A percentile compares a stretch with the other conserved stretches of the same genome.
phyloP scores from a whole-genome alignment of 2,113 vertebrate genomes.

The pig (Sus scrofa) region DNA sequence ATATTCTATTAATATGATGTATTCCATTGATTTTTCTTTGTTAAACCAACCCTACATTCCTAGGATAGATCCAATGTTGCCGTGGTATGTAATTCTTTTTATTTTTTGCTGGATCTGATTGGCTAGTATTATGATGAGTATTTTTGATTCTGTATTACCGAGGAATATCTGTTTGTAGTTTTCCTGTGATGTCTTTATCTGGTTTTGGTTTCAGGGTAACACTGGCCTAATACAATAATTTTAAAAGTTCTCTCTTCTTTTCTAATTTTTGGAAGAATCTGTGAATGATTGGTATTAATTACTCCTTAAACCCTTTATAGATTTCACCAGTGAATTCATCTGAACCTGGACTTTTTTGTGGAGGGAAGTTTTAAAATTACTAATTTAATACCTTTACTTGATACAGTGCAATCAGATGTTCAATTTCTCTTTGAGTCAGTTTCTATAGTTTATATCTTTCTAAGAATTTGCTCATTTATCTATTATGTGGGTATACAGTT shows the following conservation, averaged over 20 bases:
- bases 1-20: not conserved
- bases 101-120: not conserved
- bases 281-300: not conserved
- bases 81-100: not conserved
- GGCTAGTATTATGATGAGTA: not conserved
- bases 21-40: slow-evolving; percentile 5
- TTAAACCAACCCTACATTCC: not conserved
- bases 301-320: not conserved
- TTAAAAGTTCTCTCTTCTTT: not conserved
- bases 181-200: not conserved
- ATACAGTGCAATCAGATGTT: not conserved
- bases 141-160: not conserved
- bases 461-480: not conserved
- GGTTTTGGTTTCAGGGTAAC: not conserved
- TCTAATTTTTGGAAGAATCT: not conserved
- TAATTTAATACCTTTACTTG: not conserved
- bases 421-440: slow-evolving; percentile 34
- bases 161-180: not conserved
- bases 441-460: slow-evolving; percentile 27
- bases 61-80: not conserved
- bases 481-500: not conserved
- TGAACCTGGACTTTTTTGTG: not conserved
- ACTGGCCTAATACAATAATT: not conserved
- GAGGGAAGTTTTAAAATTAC: slow-evolving; percentile 15
- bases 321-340: not conserved